Evolutionary conservation across 2,797 vertebrate species (phyloP), one percentile per base, ranked within the genome.

Genomic region (Pelodytes ibericus): DNA sequence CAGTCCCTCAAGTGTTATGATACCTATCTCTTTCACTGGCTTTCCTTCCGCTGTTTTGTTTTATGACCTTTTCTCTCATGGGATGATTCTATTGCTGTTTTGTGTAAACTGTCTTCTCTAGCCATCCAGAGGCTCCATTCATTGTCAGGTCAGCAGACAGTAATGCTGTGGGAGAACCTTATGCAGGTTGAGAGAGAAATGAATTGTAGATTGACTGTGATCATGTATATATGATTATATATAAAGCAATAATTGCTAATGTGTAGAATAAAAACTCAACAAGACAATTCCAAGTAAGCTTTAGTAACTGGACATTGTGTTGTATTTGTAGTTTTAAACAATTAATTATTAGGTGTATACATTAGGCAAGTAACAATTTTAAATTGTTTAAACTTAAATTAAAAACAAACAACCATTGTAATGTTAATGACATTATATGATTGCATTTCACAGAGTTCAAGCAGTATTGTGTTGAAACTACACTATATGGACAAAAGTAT

Each of bases 61-160:
- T 64, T 73, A 57, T 57, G 49, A 56, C 44, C 31, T 51, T 30
- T 63, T 44, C n/a, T 63, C 73, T 57, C 74, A 51, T 30, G 60
- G 47, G 66, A 70, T 7, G 47, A 51, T 29, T 11, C 30, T 15
- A 58, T 63, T 44, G 25, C 74, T 77, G 74, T 56, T 61, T 77
- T 77, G 41, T 77, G 74, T 77, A 64, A 77, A 49, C 74, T 71
- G 66, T 76, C 74, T 58, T 49, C 36, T 76, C 59, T 20, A 71
- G 25, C 25, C 31, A 64, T 27, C 39, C 13, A 76, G 15, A 59
- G 30, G 41, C 27, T 57, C 59, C 49, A 76, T 36, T 71, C n/a
- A 18, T 24, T 70, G 58, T 71, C 74, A 71, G 59, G 39, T 70
- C 26, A 33, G 8, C 25, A 64, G 49, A 22, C 49, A 22, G 5